Evolutionary conservation across 2,797 vertebrate species (phyloP), one percentile per base, ranked within the genome.

Genomic region (Semotilus atromaculatus): DNA sequence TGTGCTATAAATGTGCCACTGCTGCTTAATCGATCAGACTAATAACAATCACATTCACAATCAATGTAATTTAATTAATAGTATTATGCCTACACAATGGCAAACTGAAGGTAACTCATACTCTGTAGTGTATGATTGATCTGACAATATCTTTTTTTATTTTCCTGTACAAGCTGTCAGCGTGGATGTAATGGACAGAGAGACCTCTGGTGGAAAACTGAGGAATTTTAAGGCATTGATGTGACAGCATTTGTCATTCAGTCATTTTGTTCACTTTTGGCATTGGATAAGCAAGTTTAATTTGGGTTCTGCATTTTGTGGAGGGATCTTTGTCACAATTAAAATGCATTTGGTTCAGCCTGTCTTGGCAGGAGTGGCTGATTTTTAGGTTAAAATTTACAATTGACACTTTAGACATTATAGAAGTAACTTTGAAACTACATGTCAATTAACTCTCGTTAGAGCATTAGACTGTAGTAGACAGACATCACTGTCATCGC

Each of bases 121-220:
- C 8, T 67, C 64, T 19, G 7, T 34, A 23, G 3, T 23, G 0
- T 53, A 4, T 58, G 34, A 58, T 76, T 11, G 53, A 19, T 4
- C 14, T 38, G 21, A 58, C 34, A 18, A 75, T 14, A 23, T 34
- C 1, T 21, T 34, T 13, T 14, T 26, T 23, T 3, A 1, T 40
- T 7, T 64, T n/a, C 4, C 9, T 29, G 16, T n/a, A 19, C 29
- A 19, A 23, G 13, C 34, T 45, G 26, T 10, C 23, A 34, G 23
- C 16, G 38, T 21, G 9, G 10, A 58, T 68, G n/a, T 45, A 31
- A 84, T 83, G 62, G 18, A 4, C 3, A 43, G 73, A 68, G 36
- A 77, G 82, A 84, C 82, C 82, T 77, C 82, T 84, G 48, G 36
- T 77, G 82, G 82, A 77, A 60, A 58, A 29, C n/a, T 55, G 45